Evolutionary conservation across 2,888 invertebrate genomes (phyloP), one percentile per base, ranked within the genome.

Genomic region (Volucella inflata): DNA sequence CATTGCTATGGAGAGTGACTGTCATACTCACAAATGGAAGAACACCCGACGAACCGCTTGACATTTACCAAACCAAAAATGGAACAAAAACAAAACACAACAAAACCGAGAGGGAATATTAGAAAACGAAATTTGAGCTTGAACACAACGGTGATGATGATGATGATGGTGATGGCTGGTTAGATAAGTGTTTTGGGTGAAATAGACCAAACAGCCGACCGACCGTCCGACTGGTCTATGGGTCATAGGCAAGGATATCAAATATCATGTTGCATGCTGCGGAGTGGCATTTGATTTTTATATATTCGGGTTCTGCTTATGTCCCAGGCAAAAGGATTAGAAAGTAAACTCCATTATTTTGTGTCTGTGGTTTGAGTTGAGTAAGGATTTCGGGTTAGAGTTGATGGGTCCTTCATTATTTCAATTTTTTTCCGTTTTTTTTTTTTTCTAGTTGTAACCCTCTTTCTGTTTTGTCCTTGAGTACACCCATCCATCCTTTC

Each of bases 291-390:
- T 55, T 74, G 60, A 68, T 55, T 75, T 65, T 42, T 53, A 16
- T 10, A 40, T 0, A 30, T 44, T 59, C 8, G 42, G 57, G 40
- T 55, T 21, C 8, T 17, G 16, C 53, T 14, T 12, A 10, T 48
- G 46, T 36, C 42, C 62, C 44, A 44, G 17, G n/a, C n/a, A 46
- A 76, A 70, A 71, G 80, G 84, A 84, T 80, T 80, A 75, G 65
- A 80, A 80, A 84, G 75, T 76, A 84, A 84, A 80, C 75, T 84
- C 80, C 84, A 84, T 84, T 84, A 84, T 75, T 60, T 62, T 71
- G 55, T 67, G 14, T 48, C 62, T 64, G 65, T 57, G 78, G 78
- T 79, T 51, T 38, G 50, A 14, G 64, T 30, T 44, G 70, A 30
- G 30, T 30, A 30, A 30, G 30, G 30, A 6, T 30, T 30, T 30